Evolutionary conservation across 2,797 vertebrate genomes (phyloP).

Genomic region (Aotus griseimembra): DNA sequence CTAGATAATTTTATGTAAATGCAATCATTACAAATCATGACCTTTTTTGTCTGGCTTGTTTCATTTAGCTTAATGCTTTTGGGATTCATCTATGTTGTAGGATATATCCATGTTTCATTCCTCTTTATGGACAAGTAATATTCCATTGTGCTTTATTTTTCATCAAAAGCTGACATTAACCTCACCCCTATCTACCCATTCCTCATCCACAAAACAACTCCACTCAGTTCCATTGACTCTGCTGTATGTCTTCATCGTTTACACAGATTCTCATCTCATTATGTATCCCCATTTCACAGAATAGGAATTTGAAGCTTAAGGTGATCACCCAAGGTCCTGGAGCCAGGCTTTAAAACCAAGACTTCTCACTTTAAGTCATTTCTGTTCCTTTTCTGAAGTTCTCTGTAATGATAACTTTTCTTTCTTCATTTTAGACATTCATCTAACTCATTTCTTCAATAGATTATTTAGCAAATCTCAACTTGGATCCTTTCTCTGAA

Average conservation of each 20-base stretch:
- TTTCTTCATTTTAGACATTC: neutral
- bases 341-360: neutral
- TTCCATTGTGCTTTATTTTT: neutral
- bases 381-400: conserved; percentile 4
- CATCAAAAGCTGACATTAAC: neutral
- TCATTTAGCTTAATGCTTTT: neutral
- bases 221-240: neutral
- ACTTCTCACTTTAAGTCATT: neutral
- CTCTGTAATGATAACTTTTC: neutral
- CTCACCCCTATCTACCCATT: neutral
- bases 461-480: neutral
- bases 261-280: neutral
- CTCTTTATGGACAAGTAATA: neutral
- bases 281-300: neutral
- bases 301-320: neutral
- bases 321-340: neutral
- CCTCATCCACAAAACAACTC: neutral
- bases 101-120: neutral
- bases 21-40: neutral
- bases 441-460: neutral
- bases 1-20: neutral
- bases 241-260: neutral
- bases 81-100: neutral
- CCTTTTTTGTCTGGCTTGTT: neutral
- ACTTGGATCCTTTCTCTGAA: neutral